Conservation (phyloP, 1,140 invertebrate species). For the Neodiprion lecontei region DNA sequence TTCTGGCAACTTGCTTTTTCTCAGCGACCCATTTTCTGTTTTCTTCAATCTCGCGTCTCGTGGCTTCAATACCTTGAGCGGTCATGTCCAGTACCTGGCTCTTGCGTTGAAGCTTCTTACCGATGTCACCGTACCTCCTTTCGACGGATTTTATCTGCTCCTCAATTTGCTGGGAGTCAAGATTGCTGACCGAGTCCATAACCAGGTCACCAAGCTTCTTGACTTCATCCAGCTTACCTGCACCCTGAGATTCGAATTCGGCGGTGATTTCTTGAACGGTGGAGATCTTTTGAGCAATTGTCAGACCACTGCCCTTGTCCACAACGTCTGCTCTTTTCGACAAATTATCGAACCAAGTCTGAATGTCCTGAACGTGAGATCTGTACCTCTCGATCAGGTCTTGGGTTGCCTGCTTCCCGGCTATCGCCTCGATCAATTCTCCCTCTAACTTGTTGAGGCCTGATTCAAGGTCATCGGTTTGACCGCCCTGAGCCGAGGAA, state of each 20-base stretch:
- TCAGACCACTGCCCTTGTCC: slow-evolving; percentile 82
- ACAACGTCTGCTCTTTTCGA: slow-evolving; percentile 80
- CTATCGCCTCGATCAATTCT: slow-evolving; percentile 74
- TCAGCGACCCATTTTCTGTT: slow-evolving; percentile 82
- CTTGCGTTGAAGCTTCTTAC: slow-evolving; percentile 84
- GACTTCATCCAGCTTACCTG: slow-evolving; percentile 70
- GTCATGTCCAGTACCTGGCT: slow-evolving; percentile 80
- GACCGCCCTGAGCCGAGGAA: slow-evolving; percentile 64
- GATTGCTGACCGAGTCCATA: slow-evolving; percentile 80
- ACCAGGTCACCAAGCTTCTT: slow-evolving; percentile 74
- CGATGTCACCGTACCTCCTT: slow-evolving; percentile 80
- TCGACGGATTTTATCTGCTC: slow-evolving; percentile 85
- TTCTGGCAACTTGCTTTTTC: slow-evolving; percentile 72
- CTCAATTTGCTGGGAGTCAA: slow-evolving; percentile 90
- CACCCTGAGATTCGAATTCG: slow-evolving; percentile 75
- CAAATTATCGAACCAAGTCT: slow-evolving; percentile 80
- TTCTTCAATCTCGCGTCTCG: slow-evolving; percentile 75
- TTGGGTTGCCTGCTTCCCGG: slow-evolving; percentile 78
- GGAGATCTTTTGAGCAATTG: slow-evolving; percentile 80
- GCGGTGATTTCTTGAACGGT: slow-evolving; percentile 72
- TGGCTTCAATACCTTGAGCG: slow-evolving; percentile 80
- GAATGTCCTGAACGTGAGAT: slow-evolving; percentile 75
- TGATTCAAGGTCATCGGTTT: slow-evolving; percentile 74
- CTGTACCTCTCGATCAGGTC: slow-evolving; percentile 81
- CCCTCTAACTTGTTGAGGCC: slow-evolving; percentile 74